Evolutionary conservation across 2,113 vertebrate species (phyloP), one percentile per base, ranked within the genome.

Genomic region (Progne subis): DNA sequence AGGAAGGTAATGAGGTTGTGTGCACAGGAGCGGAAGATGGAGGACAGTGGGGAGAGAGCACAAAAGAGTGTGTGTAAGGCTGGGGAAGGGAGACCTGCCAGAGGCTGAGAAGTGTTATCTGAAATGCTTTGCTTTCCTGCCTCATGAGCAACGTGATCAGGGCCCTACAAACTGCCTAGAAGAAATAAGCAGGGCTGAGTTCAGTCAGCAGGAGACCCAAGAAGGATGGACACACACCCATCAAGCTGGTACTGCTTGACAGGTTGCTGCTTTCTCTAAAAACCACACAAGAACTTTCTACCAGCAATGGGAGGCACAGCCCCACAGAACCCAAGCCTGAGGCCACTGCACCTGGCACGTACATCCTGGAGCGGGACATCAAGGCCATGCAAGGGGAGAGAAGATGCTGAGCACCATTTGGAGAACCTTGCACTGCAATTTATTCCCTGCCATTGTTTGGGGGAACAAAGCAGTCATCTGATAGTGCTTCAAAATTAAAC

Each of bases 381-480:
- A 55, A 81, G 64, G 67, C 61, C 39, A 41, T 37, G 64, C 75
- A 89, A 80, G 11, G 23, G 37, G 56, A 81, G 28, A 84, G 53
- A 84, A 88, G 80, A 82, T 56, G 64, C 52, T 5, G 9, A 92
- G 64, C 15, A 23, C 24, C 57, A 21, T 63, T 10, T 88, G 41
- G 59, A 95, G 46, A 86, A 37, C 44, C 70, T 65, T 20, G 1
- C 63, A 26, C 72, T 67, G 75, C 46, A n/a, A 70, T 81, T 88
- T 81, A 70, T 78, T 83, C 82, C 70, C 43, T 93, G 61, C 43
- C 77, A 92, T 94, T 94, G 85, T 95, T 41, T 63, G 60, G 77
- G 39, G 78, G 64, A 95, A 96, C 94, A 95, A 96, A 95, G 90
- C 85, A 84, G 39, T 47, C 82, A 76, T 77, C 91, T 90, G 94